Evolutionary conservation across 2,797 vertebrate species (phyloP).

Genomic region (Todus mexicanus): DNA sequence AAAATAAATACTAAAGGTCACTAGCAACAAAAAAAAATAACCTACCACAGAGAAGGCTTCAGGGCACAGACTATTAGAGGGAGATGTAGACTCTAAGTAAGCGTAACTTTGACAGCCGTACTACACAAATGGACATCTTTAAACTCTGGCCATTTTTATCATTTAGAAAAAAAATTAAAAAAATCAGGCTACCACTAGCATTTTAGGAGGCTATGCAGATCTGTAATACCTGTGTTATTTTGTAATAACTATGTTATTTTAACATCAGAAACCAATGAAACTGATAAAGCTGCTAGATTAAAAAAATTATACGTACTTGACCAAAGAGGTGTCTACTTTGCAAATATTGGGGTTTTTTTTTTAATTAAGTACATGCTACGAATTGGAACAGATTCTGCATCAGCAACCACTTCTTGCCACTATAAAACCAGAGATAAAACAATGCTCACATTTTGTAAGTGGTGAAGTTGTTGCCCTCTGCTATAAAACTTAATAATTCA

Average conservation of each 20-base stretch:
- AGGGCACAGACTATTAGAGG: neutral
- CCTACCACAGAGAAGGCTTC: neutral
- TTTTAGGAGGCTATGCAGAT: neutral
- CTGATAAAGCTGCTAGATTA: neutral
- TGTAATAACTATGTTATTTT: neutral
- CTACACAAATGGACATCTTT: neutral
- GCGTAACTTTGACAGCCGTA: neutral
- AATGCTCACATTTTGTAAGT: neutral
- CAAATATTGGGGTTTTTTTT: neutral
- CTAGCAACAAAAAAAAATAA: neutral
- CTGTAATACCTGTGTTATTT: too few relatives aligned
- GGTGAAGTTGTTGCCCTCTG: conserved; percentile 39
- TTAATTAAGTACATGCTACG: conserved; percentile 29
- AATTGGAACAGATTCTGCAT: conserved; percentile 46
- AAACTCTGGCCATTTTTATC: neutral
- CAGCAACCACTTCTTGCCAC: neutral
- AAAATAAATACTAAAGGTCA: neutral
- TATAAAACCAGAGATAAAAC: neutral
- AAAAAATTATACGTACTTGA: neutral
- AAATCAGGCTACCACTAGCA: neutral
- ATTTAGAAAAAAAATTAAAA: neutral
- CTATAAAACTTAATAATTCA: conserved; percentile 27
- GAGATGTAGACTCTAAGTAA: neutral
- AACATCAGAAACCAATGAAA: neutral
- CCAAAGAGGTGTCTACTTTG: neutral